Base-by-base conservation (phyloP, 37 sponge, comb jelly and placozoan genomes). In the Dysidea cf. avara region DNA sequence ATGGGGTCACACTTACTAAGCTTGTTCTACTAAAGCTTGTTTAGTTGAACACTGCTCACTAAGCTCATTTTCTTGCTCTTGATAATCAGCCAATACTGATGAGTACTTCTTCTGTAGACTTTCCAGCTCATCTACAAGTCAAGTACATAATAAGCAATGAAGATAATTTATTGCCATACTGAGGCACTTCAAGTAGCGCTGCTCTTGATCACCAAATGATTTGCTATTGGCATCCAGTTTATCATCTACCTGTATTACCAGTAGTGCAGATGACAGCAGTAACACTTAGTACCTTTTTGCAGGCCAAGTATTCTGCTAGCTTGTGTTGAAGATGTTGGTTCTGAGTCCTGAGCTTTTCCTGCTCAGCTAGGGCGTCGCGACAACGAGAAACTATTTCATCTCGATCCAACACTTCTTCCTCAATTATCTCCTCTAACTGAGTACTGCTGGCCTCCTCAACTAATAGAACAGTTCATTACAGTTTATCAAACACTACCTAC, bases 181-280 rank as follows among this genome's bases (percentile, higher is more conserved):
- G 48, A 95, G n/a, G 53, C 79, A 81, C 54, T 88, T 81, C 31
- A 53, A n/a, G 56, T 87, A 97, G 48, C 92, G 72, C 65, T 92
- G 94, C 75, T 97, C 92, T 39, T 92, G 90, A 64, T 97, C 99
- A 53, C 90, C 46, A 43, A 43, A 80, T 3, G 81, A 78, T 64
- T 78, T 83, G 25, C 85, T 84, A 31, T 81, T 92, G 1, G 86
- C 79, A 37, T 97, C 99, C 28, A 61, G 69, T 30, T 62, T 67
- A 49, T 91, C 95, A 21, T 94, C 99, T 14, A 82, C 71, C 89
- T 92, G 30, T 20, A 32, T 43, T 20, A 56, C 11, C 0, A 7
- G 43, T 21, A 70, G 22, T 14, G 11, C 20, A 66, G 24, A 61
- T 22, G 2, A 7, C n/a, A 36, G 0, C 21, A 11, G 16, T 3